These are phyloP conservation scores for Rhopalosiphum nymphaeae DNA, from an alignment of 2,888 invertebrate species.

Conservation along the genomic window DNA sequence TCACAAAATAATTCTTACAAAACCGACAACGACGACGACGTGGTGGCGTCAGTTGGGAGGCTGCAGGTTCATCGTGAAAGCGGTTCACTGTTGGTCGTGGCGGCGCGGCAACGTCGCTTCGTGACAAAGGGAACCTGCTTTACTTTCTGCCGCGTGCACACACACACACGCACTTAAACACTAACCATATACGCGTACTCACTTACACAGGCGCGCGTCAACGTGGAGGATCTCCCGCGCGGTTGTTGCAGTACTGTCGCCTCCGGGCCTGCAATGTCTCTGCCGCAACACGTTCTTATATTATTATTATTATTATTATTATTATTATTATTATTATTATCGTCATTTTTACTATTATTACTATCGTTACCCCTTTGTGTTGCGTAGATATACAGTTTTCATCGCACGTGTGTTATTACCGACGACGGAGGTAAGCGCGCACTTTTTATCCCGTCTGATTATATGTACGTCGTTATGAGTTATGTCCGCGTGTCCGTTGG, in stretches of 20 bases:
- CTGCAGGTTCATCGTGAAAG: slow-evolving; percentile 48
- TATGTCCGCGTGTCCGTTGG: not conserved
- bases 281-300: not conserved
- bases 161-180: not conserved
- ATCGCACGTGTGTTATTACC: not conserved
- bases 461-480: not conserved
- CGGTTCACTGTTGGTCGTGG: slow-evolving; percentile 24
- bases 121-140: slow-evolving; percentile 59
- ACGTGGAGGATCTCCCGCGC: slow-evolving; percentile 19
- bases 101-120: slow-evolving; percentile 41
- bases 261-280: not conserved
- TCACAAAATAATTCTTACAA: not conserved
- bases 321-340: not conserved
- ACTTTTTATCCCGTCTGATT: not conserved
- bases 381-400: not conserved
- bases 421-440: not conserved
- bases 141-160: slow-evolving; percentile 25
- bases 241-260: not conserved
- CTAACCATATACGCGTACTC: not conserved
- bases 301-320: not conserved
- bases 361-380: not conserved
- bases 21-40: not conserved
- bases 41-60: slow-evolving; percentile 19
- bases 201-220: not conserved
- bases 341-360: not conserved